These are phyloP conservation scores for Plodia interpunctella DNA, from an alignment of 1,140 invertebrate genomes.

Conservation along the genomic window DNA sequence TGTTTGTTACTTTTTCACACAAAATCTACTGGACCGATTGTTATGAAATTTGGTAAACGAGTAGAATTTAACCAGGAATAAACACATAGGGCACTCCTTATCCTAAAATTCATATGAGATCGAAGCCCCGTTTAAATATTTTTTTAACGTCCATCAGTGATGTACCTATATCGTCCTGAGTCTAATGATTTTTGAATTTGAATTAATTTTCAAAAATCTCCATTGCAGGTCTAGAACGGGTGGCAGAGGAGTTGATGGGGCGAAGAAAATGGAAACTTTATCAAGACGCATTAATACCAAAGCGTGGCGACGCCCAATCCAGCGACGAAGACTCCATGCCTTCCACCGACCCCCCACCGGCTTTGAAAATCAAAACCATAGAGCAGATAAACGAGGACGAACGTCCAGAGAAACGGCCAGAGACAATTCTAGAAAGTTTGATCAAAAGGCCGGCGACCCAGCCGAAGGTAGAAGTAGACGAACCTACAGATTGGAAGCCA, in stretches of 20 bases:
- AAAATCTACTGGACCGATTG: too few species aligned
- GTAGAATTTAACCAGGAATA: too few species aligned
- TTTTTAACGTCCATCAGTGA: too few species aligned
- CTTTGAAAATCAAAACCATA: slow-evolving; percentile 73
- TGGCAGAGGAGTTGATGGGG: slow-evolving; percentile 97
- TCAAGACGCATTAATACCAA: slow-evolving; percentile 85
- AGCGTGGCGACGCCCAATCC: slow-evolving; percentile 64
- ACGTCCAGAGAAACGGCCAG: slow-evolving; percentile 41
- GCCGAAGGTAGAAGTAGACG: slow-evolving; percentile 65
- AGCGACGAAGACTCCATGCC: slow-evolving; percentile 64
- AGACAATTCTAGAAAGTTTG: slow-evolving; percentile 71
- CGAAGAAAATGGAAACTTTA: slow-evolving; percentile 95
- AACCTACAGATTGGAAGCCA: slow-evolving; percentile 89
- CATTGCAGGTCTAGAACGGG: slow-evolving; percentile 92
- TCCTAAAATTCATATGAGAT: too few species aligned
- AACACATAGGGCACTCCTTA: too few species aligned
- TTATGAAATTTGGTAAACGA: too few species aligned
- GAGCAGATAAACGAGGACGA: slow-evolving; percentile 71
- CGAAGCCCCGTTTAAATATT: too few species aligned
- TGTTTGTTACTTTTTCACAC: too few species aligned
- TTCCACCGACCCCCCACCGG: slow-evolving; percentile 60
- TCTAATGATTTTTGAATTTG: too few species aligned
- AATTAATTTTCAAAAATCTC: background rate
- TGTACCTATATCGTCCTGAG: too few species aligned
- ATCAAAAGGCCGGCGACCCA: slow-evolving; percentile 70